Base-by-base conservation (phyloP, 2,888 invertebrate species). In the Mythimna vitellina region DNA sequence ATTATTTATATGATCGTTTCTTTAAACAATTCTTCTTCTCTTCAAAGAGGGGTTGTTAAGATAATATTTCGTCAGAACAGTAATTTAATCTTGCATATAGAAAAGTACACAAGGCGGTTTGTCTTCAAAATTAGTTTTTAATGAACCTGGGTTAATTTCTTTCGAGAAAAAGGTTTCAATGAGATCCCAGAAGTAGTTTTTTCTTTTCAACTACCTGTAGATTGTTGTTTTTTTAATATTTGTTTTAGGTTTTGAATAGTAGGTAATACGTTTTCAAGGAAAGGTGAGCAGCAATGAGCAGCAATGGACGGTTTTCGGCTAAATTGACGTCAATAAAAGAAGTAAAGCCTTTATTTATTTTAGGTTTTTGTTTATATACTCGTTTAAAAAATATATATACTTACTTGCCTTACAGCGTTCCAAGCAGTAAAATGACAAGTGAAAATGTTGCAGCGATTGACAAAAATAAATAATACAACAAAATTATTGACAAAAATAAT, bases 1-100 rank as follows among this genome's bases (percentile, higher is more conserved):
- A 35, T 35, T 17, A 29, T 56, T 56, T 17, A 56, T 12, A 25
- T 32, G n/a, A 20, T 5, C n/a, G n/a, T n/a, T 35, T 35, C 9
- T 57, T 10, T 32, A 10, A 4, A 10, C 10, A 57, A n/a, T 29
- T 53, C 17, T 6, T 20, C 6, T 51, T 51, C 8, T 46, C 49
- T 51, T 29, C 17, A 56, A 56, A 57, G 17, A 20, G 10, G 32
- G 20, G 9, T 29, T 29, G 9, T 29, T 29, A 57, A 32, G 29
- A 57, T 57, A 46, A 49, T 25, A 38, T 73, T 72, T 72, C 56
- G 49, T 72, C 20, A 49, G n/a, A 42, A 14, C 22, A 29, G 73
- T 1, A 46, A 73, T 73, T 60, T 53, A 60, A 25, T 74, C 9
- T 17, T 65, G 49, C 10, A 29, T 20, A 46, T 25, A 29, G 7